These are phyloP conservation scores for Zosterops hypoxanthus DNA, from an alignment of 2,113 vertebrate species.

Conservation along the genomic window DNA sequence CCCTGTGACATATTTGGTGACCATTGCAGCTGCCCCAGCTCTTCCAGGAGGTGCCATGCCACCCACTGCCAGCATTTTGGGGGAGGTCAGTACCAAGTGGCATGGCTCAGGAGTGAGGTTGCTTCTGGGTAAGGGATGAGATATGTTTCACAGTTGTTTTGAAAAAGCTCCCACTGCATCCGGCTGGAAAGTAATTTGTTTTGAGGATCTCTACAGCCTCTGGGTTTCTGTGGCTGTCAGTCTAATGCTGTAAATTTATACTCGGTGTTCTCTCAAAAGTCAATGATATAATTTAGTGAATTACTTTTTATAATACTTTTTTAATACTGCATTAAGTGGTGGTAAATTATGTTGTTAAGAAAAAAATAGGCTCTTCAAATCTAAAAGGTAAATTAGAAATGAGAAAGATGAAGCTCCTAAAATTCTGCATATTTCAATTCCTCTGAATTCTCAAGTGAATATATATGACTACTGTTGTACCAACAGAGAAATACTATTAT, in stretches of 20 bases:
- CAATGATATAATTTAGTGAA: not conserved
- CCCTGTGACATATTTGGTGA: not conserved
- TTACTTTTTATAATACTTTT: not conserved
- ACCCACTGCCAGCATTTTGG: not conserved
- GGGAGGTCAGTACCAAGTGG: not conserved
- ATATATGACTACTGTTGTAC: not conserved
- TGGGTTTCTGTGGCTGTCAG: not conserved
- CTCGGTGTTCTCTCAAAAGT: not conserved
- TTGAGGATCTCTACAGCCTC: not conserved
- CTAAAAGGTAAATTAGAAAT: not conserved
- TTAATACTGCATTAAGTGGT: not conserved
- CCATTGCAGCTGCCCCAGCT: not conserved
- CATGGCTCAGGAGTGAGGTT: not conserved
- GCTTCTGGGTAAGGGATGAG: not conserved
- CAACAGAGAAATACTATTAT: not conserved
- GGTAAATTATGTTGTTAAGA: not conserved
- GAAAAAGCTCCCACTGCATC: not conserved
- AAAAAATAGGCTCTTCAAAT: not conserved
- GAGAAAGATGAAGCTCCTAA: not conserved
- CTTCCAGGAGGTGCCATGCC: accelerated
- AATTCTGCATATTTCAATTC: not conserved
- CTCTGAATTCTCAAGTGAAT: not conserved
- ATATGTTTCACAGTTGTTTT: not conserved
- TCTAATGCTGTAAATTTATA: not conserved
- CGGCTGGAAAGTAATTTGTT: not conserved